Conservation (phyloP, 2,113 vertebrate genomes). For the Lepidothrix coronata region DNA sequence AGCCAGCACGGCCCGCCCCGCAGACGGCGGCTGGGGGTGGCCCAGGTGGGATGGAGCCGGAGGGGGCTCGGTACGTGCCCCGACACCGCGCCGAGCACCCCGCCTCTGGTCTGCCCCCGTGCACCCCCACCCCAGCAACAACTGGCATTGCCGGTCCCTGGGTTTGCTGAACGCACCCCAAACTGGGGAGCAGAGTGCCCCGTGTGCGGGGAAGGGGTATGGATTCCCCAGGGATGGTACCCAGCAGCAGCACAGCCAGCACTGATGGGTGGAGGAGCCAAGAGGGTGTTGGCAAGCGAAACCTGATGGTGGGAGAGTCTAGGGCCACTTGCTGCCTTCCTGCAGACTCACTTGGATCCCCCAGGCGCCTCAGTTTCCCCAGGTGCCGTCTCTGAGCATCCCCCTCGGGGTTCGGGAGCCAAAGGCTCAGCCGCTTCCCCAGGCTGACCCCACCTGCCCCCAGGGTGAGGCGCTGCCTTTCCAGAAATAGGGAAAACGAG, state of each 20-base stretch:
- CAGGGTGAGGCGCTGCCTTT: background rate
- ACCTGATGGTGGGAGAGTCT: rapidly evolving
- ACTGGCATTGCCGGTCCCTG: rapidly evolving
- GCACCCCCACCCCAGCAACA: background rate
- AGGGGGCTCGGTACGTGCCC: background rate
- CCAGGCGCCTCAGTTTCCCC: background rate
- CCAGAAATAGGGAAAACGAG: background rate
- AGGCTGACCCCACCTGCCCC: background rate
- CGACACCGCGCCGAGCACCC: background rate
- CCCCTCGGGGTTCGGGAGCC: background rate
- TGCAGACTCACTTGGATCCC: background rate
- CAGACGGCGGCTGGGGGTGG: background rate
- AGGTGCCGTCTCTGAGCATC: rapidly evolving
- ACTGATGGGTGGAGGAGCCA: rapidly evolving
- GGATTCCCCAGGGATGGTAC: background rate
- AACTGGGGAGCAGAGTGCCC: rapidly evolving
- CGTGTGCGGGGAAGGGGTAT: background rate
- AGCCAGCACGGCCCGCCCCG: background rate
- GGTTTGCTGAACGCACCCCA: background rate
- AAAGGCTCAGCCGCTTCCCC: background rate
- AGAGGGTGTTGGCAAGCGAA: background rate
- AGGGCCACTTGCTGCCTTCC: background rate
- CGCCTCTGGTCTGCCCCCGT: background rate
- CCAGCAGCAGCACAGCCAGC: background rate
- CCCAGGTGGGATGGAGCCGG: background rate